Percentiles rank a stretch among this genome's conserved stretches.
Conservation (phyloP, 2,113 vertebrate species). For the Pelecanoides urinatrix region DNA sequence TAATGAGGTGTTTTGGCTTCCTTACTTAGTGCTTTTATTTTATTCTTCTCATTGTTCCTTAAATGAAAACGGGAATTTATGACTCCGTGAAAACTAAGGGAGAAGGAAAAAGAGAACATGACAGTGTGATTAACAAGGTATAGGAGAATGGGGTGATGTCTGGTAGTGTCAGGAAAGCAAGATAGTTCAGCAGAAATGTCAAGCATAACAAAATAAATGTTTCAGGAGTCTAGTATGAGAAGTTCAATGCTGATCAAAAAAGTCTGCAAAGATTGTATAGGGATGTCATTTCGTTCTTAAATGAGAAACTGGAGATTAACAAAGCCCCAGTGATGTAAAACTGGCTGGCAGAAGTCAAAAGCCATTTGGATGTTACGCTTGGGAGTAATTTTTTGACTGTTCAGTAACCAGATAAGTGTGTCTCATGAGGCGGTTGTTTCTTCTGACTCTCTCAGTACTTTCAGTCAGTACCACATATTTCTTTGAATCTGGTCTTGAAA, state of each 20-base stretch:
- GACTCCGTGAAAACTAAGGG: background rate
- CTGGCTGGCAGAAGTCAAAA: background rate
- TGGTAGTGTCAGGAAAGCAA: background rate
- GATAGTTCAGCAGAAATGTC: background rate
- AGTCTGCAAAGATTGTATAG: background rate
- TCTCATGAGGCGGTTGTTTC: fast-evolving
- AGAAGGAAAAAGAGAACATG: background rate
- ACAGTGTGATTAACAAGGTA: background rate
- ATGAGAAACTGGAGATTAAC: background rate
- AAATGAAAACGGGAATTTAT: background rate
- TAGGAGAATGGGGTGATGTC: background rate
- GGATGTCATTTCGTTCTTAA: background rate
- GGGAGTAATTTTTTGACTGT: background rate
- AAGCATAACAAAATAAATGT: background rate
- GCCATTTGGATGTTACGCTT: background rate
- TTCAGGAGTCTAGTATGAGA: background rate
- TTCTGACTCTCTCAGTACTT: background rate
- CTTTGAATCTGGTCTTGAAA: background rate
- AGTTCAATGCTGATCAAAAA: background rate
- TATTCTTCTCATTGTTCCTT: background rate
- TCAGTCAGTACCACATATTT: background rate
- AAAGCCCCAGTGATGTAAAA: background rate
- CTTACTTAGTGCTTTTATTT: background rate
- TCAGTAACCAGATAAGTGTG: background rate
- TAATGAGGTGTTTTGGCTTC: background rate